Evolutionary conservation across 1,140 invertebrate genomes (phyloP), one percentile per base, ranked within the genome.

Genomic region (Musca vetustissima): DNA sequence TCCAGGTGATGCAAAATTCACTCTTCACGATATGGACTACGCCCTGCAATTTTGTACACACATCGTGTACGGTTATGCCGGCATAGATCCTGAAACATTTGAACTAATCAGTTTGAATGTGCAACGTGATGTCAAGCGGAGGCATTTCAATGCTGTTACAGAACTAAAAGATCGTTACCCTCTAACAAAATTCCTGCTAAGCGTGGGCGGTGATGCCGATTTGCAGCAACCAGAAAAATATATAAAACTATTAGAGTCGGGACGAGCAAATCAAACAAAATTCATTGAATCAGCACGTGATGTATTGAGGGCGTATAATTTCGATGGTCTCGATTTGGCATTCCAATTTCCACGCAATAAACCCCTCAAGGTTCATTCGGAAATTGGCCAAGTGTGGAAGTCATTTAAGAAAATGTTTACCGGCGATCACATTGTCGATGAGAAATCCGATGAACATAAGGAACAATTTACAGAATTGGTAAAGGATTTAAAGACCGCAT

Each of bases 1-100:
- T 84, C 75, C 78, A 94, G 92, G 91, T 75, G 87, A 90, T 74
- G 91, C 88, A 32, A 92, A 92, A 73, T 93, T 94, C 76, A 86
- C 89, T 66, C 83, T 91, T 0, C 82, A 88, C 2, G 91, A 95
- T 74, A 78, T 95, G 68, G 89, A 91, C 68, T 85, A 89, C 9
- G 90, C 90, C 0, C 79, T 93, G 11, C 85, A 89, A 14, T 89
- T 92, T 74, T 97, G 94, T 84, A 93, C 93, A 0, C 93, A 96
- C 83, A 78, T 96, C 55, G 86, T 96, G 25, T 96, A 96, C 74
- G 93, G 93, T 64, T 97, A 91, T 78, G 92, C 92, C 19, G 92
- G 79, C 11, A 87, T 97, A n/a, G 89, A 91, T 73, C 80, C 88
- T 9, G 87, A 89, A 13, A 90, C 85, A 36, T 88, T 86, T 76